These are phyloP conservation scores for Alsophila aescularia DNA, from an alignment of 2,888 invertebrate species.

Conservation along the genomic window DNA sequence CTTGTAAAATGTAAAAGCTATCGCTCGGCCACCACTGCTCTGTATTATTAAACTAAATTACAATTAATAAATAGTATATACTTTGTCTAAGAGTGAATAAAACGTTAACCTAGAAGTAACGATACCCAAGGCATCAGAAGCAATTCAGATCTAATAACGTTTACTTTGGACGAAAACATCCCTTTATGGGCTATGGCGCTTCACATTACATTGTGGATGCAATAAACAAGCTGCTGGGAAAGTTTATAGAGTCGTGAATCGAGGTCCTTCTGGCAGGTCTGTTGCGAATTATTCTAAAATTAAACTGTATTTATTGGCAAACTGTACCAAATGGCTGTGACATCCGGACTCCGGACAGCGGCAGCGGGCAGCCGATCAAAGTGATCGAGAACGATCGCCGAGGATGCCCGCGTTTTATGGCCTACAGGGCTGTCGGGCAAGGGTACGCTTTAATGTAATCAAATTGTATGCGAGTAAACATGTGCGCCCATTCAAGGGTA, in stretches of 20 bases:
- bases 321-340: conserved; percentile 67
- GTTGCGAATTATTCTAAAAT: conserved; percentile 73
- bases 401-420: conserved; percentile 58
- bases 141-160: conserved; percentile 39
- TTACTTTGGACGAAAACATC: conserved; percentile 45
- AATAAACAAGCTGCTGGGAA: conserved; percentile 58
- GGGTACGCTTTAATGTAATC: conserved; percentile 11
- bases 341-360: conserved; percentile 56
- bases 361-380: conserved; percentile 66
- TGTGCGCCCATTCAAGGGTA: neutral
- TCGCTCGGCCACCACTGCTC: too few relatives aligned
- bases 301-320: conserved; percentile 69
- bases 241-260: conserved; percentile 63
- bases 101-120: conserved; percentile 20
- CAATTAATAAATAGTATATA: too few relatives aligned
- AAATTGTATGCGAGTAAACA: conserved; percentile 16
- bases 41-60: too few relatives aligned
- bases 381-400: conserved; percentile 67
- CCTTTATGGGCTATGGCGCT: conserved; percentile 40
- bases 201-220: conserved; percentile 53
- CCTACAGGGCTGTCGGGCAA: conserved; percentile 31
- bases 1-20: too few relatives aligned
- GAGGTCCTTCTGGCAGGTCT: conserved; percentile 51
- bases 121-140: conserved; percentile 31
- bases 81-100: too few relatives aligned